Percentiles rank a stretch among this genome's conserved stretches.
phyloP scores from a whole-genome alignment of 2,113 vertebrate genomes.

The Octodon degus region DNA sequence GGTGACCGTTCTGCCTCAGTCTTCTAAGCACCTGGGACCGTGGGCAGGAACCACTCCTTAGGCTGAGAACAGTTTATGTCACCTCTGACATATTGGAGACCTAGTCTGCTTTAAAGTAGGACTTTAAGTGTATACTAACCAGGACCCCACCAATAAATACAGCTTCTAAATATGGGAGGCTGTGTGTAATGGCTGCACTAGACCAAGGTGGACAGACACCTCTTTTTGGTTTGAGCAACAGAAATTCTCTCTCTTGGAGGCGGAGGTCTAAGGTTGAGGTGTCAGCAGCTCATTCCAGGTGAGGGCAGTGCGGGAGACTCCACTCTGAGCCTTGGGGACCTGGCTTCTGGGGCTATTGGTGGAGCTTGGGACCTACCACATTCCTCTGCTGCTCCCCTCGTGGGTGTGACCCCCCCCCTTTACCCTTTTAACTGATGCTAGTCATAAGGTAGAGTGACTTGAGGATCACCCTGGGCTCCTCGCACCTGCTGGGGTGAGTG shows the following conservation, averaged over 20 bases:
- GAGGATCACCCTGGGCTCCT: neutral
- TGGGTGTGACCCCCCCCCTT: neutral
- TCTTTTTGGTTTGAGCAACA: neutral
- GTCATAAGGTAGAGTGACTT: neutral
- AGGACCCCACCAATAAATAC: neutral
- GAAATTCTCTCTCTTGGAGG: neutral
- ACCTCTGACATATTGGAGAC: neutral
- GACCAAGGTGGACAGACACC: neutral
- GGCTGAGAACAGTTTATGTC: neutral
- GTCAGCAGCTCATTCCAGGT: no score
- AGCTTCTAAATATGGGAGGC: neutral
- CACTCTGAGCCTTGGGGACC: accelerated
- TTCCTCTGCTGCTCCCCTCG: neutral
- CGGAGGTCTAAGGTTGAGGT: neutral
- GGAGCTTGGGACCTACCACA: neutral
- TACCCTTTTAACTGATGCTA: no score
- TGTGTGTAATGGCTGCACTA: neutral
- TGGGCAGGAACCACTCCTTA: no score
- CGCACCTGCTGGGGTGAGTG: neutral
- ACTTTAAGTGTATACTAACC: neutral
- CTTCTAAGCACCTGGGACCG: neutral
- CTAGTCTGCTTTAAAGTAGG: neutral
- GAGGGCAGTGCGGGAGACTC: neutral
- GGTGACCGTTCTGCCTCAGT: no score
- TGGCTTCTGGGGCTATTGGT: neutral